Conservation (phyloP, 2,888 invertebrate genomes). For the Scrobipalpa atriplicella region DNA sequence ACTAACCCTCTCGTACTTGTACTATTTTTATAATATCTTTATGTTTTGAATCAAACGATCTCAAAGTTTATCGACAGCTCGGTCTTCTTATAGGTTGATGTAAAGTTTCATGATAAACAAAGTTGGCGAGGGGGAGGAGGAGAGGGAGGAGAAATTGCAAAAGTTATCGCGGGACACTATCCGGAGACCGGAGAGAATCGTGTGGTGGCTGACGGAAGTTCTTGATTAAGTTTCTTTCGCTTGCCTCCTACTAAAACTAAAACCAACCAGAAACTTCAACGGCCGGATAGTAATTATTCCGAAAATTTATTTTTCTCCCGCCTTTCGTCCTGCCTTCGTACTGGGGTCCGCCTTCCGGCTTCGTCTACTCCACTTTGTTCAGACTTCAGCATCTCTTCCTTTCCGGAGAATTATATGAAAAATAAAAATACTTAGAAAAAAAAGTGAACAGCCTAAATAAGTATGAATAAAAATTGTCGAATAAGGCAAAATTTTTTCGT, state of each 20-base stretch:
- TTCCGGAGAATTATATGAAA: no score
- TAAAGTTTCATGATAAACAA: slow-evolving; percentile 43
- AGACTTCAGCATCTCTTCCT: no score
- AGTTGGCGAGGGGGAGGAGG: slow-evolving; percentile 40
- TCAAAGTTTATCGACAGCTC: not conserved
- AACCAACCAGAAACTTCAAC: not conserved
- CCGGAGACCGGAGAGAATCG: slow-evolving; percentile 38
- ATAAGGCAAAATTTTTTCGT: no score
- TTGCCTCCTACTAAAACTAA: not conserved
- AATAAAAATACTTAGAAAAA: no score
- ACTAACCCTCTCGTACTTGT: no score
- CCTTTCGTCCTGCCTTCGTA: no score
- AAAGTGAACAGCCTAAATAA: no score
- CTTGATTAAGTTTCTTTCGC: slow-evolving; percentile 49
- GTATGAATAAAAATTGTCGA: no score
- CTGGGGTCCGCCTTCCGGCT: no score
- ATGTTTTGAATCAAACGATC: not conserved
- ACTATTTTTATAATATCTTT: not conserved
- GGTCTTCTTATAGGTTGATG: slow-evolving; percentile 4
- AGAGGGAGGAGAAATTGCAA: slow-evolving; percentile 45
- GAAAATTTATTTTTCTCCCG: no score
- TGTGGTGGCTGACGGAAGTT: slow-evolving; percentile 45
- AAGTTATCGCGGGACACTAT: slow-evolving; percentile 51
- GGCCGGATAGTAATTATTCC: not conserved
- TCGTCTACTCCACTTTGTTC: no score